Conservation (phyloP, 64 coral and sea anemone species). For the Acropora yongei region DNA sequence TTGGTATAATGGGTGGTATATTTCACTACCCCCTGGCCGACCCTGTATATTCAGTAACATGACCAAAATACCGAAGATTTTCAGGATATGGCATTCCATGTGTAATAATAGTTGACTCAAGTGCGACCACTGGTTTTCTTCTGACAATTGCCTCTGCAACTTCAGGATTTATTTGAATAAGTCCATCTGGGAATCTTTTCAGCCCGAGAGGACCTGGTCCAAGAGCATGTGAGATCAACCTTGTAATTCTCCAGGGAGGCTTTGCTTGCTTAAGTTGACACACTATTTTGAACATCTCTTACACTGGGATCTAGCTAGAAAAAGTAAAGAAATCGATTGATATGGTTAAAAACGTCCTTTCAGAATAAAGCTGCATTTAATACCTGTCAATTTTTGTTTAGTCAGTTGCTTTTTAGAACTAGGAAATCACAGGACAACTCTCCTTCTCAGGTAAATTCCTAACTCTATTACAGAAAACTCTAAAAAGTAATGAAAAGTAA, state of each 20-base stretch:
- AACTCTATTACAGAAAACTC: too few relatives aligned
- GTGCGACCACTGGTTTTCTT: slow-evolving; percentile 87
- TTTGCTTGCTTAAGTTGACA: slow-evolving; percentile 51
- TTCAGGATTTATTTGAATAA: slow-evolving; percentile 80
- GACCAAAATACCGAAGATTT: slow-evolving; percentile 70
- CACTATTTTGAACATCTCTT: slow-evolving; percentile 40
- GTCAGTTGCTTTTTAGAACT: too few relatives aligned
- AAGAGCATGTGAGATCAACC: slow-evolving; percentile 54
- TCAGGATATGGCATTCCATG: slow-evolving; percentile 98
- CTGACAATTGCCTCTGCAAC: slow-evolving; percentile 80
- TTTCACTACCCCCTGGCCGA: too few relatives aligned
- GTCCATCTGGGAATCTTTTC: slow-evolving; percentile 25
- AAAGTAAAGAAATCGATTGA: not conserved
- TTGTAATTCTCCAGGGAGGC: slow-evolving; percentile 28
- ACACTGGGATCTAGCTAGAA: not conserved
- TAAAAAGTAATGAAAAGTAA: too few relatives aligned
- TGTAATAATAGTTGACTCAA: slow-evolving; percentile 94
- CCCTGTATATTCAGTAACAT: too few relatives aligned
- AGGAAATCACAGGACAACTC: too few relatives aligned
- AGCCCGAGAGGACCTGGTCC: slow-evolving; percentile 57
- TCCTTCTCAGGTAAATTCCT: too few relatives aligned
- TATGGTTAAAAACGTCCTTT: too few relatives aligned
- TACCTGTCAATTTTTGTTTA: too few relatives aligned
- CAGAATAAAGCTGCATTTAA: too few relatives aligned
- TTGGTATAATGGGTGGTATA: too few relatives aligned